These are phyloP conservation scores for Otis tarda DNA, from an alignment of 2,113 vertebrate genomes.

Conservation along the genomic window DNA sequence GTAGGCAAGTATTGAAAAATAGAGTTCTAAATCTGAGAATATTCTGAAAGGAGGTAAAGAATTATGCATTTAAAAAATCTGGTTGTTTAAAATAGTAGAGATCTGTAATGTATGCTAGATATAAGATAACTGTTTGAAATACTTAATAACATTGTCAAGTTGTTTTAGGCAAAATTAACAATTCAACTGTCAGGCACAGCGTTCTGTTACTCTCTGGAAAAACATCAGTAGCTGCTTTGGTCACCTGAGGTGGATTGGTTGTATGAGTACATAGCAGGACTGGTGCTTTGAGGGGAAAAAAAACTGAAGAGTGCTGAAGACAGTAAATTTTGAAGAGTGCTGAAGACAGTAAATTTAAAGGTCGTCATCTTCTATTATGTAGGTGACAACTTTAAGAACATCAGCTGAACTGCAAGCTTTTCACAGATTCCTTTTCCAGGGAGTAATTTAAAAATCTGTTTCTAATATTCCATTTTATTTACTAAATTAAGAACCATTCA, in stretches of 20 bases:
- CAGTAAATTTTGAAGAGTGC: background rate
- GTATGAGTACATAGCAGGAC: background rate
- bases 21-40: background rate
- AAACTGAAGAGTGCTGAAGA: background rate
- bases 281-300: background rate
- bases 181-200: background rate
- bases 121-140: background rate
- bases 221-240: background rate
- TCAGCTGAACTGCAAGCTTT: background rate
- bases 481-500: background rate
- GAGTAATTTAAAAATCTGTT: background rate
- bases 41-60: background rate
- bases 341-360: background rate
- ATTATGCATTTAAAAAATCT: background rate
- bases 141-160: background rate
- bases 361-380: background rate
- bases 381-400: background rate
- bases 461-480: background rate
- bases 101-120: rapidly evolving
- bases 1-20: background rate
- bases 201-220: background rate
- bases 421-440: background rate
- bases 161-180: background rate
- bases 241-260: background rate
- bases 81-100: background rate